These are phyloP conservation scores for Eutolmus rufibarbis DNA, from an alignment of 2,888 invertebrate species.

Conservation along the genomic window DNA sequence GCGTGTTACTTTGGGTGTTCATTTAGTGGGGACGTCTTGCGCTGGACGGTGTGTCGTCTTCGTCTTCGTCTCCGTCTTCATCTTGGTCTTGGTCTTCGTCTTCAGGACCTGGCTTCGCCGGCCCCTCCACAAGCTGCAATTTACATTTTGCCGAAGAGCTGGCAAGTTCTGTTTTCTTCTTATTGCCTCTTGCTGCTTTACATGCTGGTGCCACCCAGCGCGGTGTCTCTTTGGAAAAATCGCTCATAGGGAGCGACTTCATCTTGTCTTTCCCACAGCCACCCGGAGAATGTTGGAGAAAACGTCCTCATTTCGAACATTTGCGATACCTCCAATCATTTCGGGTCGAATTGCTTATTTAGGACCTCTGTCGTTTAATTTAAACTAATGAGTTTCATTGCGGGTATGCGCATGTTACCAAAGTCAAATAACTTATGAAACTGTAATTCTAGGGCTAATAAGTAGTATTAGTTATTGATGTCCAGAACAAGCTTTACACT, in stretches of 20 bases:
- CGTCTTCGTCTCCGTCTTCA: background rate
- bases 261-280: background rate
- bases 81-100: background rate
- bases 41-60: background rate
- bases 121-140: constrained; percentile 7
- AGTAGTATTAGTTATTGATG: too few relatives aligned
- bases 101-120: background rate
- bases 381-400: background rate
- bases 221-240: constrained; percentile 40
- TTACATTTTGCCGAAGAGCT: constrained; percentile 15
- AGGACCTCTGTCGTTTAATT: background rate
- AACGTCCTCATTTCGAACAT: background rate
- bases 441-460: too few relatives aligned
- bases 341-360: background rate
- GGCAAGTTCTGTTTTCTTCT: background rate
- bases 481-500: too few relatives aligned
- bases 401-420: background rate
- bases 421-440: background rate
- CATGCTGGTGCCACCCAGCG: constrained; percentile 41
- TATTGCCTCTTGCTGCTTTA: background rate
- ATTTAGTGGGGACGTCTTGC: background rate
- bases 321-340: background rate
- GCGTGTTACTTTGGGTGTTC: constrained; percentile 43
- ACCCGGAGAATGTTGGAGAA: background rate
- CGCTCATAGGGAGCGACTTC: background rate